These are phyloP conservation scores for Limanda limanda DNA, from an alignment of 2,113 vertebrate species.

Conservation along the genomic window DNA sequence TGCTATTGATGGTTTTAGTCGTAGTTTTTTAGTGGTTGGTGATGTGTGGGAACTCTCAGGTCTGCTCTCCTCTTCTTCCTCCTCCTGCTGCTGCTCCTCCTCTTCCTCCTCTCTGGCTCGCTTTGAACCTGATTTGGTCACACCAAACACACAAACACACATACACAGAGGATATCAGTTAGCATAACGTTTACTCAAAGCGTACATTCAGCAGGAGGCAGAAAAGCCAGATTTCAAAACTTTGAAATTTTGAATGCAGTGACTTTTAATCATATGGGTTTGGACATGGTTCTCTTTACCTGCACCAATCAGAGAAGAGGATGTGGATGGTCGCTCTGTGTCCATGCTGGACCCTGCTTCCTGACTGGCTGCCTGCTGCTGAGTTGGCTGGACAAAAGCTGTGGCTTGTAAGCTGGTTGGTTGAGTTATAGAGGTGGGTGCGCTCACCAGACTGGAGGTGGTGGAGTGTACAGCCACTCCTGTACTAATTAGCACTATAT, in stretches of 20 bases:
- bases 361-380: conserved; percentile 91
- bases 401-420: conserved; percentile 91
- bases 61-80: conserved; percentile 72
- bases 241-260: neutral
- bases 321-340: conserved; percentile 92
- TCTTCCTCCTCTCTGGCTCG: conserved; percentile 82
- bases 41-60: conserved; percentile 87
- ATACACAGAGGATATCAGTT: conserved; percentile 19
- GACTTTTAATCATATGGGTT: neutral
- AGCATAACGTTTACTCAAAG: neutral
- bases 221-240: neutral
- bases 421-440: conserved; percentile 87
- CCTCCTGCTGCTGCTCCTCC: conserved; percentile 68
- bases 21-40: conserved; percentile 86
- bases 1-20: conserved; percentile 83
- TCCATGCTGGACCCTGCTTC: conserved; percentile 88
- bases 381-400: conserved; percentile 97
- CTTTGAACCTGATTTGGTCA: conserved; percentile 86
- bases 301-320: conserved; percentile 86
- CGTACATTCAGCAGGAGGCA: neutral
- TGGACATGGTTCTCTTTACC: conserved; percentile 45
- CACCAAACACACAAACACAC: conserved; percentile 76
- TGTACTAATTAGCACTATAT: conserved; percentile 85
- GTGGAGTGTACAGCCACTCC: conserved; percentile 93
- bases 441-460: conserved; percentile 89